Percentiles rank a stretch among this genome's conserved stretches.
phyloP scores from a whole-genome alignment of 2,113 vertebrate genomes.

The Podilymbus podiceps region DNA sequence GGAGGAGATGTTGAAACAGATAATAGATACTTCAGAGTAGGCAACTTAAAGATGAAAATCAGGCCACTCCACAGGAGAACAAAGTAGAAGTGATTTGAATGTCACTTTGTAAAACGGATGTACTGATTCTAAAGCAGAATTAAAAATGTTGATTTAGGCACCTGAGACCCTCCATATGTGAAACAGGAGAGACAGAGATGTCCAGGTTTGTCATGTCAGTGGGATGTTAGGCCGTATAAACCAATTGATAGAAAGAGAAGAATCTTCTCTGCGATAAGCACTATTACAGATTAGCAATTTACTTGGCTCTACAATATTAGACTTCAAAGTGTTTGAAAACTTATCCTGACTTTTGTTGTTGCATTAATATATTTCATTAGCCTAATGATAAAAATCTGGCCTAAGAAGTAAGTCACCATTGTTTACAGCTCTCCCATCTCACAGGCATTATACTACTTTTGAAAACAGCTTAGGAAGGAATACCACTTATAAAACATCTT shows the following conservation, averaged over 20 bases:
- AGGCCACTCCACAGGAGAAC: neutral
- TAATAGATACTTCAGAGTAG: neutral
- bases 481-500: neutral
- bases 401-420: neutral
- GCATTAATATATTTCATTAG: neutral
- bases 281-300: neutral
- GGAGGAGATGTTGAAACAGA: neutral
- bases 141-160: neutral
- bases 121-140: neutral
- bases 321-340: neutral
- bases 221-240: neutral
- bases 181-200: neutral
- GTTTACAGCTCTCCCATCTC: neutral
- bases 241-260: neutral
- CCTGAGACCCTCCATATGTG: neutral
- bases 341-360: neutral
- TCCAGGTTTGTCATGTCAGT: neutral
- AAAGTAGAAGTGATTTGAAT: neutral
- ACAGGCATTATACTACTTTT: neutral
- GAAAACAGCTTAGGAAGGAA: neutral
- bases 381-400: neutral
- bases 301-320: neutral
- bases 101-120: neutral
- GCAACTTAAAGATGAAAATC: neutral
- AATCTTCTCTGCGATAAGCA: neutral